Conservation (phyloP, 2,888 invertebrate genomes). For the Trimorus sp. region DNA sequence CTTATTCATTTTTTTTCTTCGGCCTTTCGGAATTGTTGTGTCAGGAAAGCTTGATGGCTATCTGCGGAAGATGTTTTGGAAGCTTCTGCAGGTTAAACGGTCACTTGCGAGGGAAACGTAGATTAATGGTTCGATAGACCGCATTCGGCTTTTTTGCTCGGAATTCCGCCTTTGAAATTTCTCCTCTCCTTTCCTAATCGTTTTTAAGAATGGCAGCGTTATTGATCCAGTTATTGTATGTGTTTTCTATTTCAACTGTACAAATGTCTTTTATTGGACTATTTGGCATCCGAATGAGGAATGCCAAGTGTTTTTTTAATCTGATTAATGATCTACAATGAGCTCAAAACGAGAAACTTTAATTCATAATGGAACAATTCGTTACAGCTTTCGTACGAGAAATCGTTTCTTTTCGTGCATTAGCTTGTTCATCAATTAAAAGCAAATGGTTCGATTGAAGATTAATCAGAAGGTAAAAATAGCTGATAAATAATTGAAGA, state of each 20-base stretch:
- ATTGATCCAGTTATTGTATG: not conserved
- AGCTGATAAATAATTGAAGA: no score
- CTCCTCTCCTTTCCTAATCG: constrained; percentile 4
- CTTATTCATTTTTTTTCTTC: constrained; percentile 23
- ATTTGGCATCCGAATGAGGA: no score
- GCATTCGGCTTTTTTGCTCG: constrained; percentile 2
- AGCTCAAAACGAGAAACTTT: no score
- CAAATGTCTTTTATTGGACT: no score
- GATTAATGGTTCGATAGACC: constrained; percentile 27
- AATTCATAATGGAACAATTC: no score
- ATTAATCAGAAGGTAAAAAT: no score
- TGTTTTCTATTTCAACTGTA: not conserved
- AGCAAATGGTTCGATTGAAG: no score
- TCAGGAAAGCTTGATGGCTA: constrained; percentile 26
- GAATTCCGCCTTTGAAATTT: not conserved
- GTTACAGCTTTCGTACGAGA: no score
- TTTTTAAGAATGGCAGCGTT: not conserved
- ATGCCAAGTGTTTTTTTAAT: no score
- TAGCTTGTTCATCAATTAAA: no score
- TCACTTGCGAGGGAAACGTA: constrained; percentile 9
- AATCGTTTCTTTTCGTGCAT: no score
- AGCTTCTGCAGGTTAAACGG: constrained; percentile 22
- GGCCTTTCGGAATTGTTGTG: constrained; percentile 36
- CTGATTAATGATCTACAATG: no score
- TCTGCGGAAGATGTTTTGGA: constrained; percentile 1